These are phyloP conservation scores for Ormyrus thymus DNA, from an alignment of 2,888 invertebrate species.

Conservation along the genomic window DNA sequence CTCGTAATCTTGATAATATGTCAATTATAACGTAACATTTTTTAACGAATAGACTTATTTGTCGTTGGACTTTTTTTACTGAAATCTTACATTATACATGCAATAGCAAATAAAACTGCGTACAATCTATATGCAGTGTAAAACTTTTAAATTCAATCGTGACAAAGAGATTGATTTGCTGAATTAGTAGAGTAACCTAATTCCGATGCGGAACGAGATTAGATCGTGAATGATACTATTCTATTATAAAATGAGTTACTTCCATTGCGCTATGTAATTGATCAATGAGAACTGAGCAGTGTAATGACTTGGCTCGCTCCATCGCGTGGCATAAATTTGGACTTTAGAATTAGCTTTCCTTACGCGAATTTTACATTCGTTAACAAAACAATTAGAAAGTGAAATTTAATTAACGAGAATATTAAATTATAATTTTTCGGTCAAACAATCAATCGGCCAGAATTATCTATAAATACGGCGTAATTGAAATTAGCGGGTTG, in stretches of 20 bases:
- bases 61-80: not conserved
- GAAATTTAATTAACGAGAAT: too few species aligned
- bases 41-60: too few species aligned
- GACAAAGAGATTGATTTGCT: conserved; percentile 40
- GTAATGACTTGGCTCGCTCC: not conserved
- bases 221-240: conserved; percentile 34
- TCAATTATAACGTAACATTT: too few species aligned
- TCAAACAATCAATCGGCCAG: too few species aligned
- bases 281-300: conserved; percentile 29
- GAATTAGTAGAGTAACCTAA: conserved; percentile 28
- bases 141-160: not conserved
- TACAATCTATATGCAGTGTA: too few species aligned
- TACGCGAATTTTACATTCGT: not conserved
- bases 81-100: too few species aligned
- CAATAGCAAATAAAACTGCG: too few species aligned
- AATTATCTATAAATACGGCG: too few species aligned
- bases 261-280: conserved; percentile 26
- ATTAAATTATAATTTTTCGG: not conserved
- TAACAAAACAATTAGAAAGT: not conserved
- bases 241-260: conserved; percentile 16
- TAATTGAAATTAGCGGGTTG: too few species aligned
- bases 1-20: too few species aligned
- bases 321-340: conserved; percentile 3
- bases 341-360: too few species aligned
- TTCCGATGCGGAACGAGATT: conserved; percentile 27